Evolutionary conservation across 2,113 vertebrate species (phyloP), one percentile per base, ranked within the genome.

Genomic region (Oxygymnocypris stewartii): DNA sequence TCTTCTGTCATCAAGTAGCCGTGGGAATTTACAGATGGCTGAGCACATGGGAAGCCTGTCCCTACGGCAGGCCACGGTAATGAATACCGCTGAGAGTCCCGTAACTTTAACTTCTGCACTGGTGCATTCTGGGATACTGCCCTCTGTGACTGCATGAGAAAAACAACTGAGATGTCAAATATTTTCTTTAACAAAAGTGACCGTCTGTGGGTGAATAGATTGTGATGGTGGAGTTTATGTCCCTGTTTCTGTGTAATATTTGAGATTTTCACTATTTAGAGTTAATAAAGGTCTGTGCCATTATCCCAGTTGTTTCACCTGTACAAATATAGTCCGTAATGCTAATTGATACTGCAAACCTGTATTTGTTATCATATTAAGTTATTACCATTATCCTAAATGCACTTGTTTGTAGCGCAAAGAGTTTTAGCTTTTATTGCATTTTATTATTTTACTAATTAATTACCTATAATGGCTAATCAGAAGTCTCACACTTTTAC

Each of bases 21-120:
- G 37, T 31, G 91, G 90, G 91, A 93, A 83, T 74, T 35, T 87
- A 85, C 92, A 94, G 93, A 94, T 94, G 92, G 92, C 85, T 85
- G 84, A 87, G 90, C 88, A 87, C 93, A 93, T 91, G 92, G 93
- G 92, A 82, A 90, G 85, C 42, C 74, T 69, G 83, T 91, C 89
- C 92, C 86, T 89, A 86, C 90, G 92, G 89, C 90, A 91, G 91
- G 91, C 89, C 92, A 88, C 90, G 79, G 89, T 87, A 90, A 91
- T 91, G 92, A 94, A 91, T 90, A 89, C 93, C 90, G 90, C 88
- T 87, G 90, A 91, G 92, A 91, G 88, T 90, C 92, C 61, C 16
- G 13, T 9, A 49, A 86, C 67, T 71, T 47, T 28, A 35, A 47
- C 25, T 47, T 47, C 74, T 42, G 35, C 84, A 40, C 61, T 49